Evolutionary conservation across 2,888 invertebrate genomes (phyloP).

Genomic region (Keiferia lycopersicella): DNA sequence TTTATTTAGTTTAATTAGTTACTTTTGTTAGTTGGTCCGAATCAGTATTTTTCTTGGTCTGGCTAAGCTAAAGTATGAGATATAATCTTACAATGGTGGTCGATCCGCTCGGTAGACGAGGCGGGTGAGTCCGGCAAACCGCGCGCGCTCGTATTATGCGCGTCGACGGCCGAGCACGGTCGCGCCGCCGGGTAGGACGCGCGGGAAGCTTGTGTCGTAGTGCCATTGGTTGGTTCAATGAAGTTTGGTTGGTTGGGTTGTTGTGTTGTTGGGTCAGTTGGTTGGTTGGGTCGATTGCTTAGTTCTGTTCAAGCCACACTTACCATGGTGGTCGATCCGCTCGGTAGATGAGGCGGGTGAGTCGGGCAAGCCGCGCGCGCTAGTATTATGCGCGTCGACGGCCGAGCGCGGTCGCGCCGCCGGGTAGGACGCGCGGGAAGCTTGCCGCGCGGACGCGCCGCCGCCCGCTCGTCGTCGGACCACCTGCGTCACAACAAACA

Average conservation of each 20-base stretch:
- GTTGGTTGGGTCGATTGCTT: too few species aligned
- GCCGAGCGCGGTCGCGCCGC: constrained; percentile 80
- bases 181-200: constrained; percentile 85
- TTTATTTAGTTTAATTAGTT: neutral
- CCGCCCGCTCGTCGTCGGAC: constrained; percentile 80
- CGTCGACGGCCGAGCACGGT: constrained; percentile 76
- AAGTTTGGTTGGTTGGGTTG: too few species aligned
- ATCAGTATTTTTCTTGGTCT: neutral
- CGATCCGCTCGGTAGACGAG: constrained; percentile 82
- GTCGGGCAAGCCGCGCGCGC: constrained; percentile 55
- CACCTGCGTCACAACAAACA: too few species aligned
- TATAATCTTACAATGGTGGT: constrained; percentile 60
- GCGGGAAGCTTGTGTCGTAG: constrained; percentile 60
- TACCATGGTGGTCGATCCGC: constrained; percentile 74
- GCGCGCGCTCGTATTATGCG: constrained; percentile 39
- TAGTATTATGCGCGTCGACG: constrained; percentile 61
- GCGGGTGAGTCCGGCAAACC: constrained; percentile 75
- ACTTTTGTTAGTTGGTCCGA: neutral
- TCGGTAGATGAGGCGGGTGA: constrained; percentile 82
- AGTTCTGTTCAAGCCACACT: constrained; percentile 27
- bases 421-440: constrained; percentile 84
- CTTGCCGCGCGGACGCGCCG: constrained; percentile 53
- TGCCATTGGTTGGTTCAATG: neutral
- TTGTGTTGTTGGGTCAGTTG: too few species aligned
- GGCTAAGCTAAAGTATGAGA: too few species aligned